A percentile compares a stretch with the other conserved stretches of the same genome.
phyloP scores from a whole-genome alignment of 2,113 vertebrate genomes.

The Chionis minor region DNA sequence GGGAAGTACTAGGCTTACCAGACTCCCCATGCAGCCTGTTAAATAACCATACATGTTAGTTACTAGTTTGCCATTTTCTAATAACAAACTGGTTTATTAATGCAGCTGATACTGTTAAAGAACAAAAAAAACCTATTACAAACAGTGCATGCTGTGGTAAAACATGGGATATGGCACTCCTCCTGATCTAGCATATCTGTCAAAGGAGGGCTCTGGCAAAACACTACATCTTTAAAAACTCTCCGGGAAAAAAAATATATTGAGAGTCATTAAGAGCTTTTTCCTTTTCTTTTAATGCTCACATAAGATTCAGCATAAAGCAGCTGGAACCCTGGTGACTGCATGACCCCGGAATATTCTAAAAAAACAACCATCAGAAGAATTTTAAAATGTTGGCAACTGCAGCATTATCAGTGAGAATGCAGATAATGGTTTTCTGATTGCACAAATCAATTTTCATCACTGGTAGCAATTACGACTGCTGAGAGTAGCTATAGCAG shows the following conservation, averaged over 20 bases:
- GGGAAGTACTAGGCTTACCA: background rate
- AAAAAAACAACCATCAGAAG: background rate
- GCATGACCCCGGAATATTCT: background rate
- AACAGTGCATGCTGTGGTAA: background rate
- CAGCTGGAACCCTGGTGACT: background rate
- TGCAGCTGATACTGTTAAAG: background rate
- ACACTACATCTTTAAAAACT: background rate
- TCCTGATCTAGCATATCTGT: background rate
- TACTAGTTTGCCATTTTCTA: background rate
- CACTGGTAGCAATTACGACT: background rate
- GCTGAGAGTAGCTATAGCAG: background rate
- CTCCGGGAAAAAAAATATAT: background rate
- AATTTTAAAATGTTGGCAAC: background rate
- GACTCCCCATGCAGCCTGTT: background rate
- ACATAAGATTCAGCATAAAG: background rate
- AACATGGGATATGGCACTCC: background rate
- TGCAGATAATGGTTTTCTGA: constrained; percentile 46
- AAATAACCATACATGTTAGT: background rate
- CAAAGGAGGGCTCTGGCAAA: background rate
- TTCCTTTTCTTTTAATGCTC: background rate
- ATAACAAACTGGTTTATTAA: background rate
- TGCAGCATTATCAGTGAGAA: constrained; percentile 22
- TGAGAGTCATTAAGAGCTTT: background rate
- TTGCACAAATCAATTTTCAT: constrained; percentile 58
- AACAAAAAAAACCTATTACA: background rate